Percentiles rank a stretch among this genome's conserved stretches.
phyloP scores from a whole-genome alignment of 1,140 invertebrate species.

The Leptinotarsa texana region DNA sequence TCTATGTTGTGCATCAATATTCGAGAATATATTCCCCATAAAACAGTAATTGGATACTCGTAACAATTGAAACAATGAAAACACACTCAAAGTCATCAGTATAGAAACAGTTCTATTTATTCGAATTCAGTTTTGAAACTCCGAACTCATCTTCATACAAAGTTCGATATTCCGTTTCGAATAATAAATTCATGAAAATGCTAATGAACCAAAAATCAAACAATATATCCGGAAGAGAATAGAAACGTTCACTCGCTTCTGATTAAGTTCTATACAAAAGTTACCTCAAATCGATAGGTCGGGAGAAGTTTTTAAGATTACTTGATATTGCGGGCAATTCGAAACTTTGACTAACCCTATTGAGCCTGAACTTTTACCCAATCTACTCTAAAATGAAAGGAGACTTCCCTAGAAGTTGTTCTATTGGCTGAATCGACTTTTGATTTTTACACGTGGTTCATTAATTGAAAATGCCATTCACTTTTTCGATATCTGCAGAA shows the following conservation, averaged over 20 bases:
- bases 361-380: neutral
- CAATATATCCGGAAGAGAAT: neutral
- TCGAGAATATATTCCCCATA: too few species aligned
- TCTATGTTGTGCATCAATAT: too few species aligned
- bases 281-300: neutral
- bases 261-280: constrained; percentile 1
- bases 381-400: neutral
- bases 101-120: neutral
- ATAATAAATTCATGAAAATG: constrained; percentile 1
- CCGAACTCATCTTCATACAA: neutral
- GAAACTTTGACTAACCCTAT: constrained; percentile 5
- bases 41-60: too few species aligned
- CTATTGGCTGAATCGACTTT: neutral
- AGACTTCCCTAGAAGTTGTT: neutral
- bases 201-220: neutral
- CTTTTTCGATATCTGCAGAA: too few species aligned
- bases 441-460: neutral
- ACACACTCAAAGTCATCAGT: too few species aligned
- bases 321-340: constrained; percentile 2
- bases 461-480: too few species aligned
- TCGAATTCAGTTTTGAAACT: neutral
- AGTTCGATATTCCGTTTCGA: neutral
- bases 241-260: neutral
- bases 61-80: too few species aligned
- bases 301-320: neutral